A percentile compares a stretch with the other conserved stretches of the same genome.
These are phyloP conservation scores for Napeogenes inachia DNA, from an alignment of 2,888 invertebrate species.

Conservation along the genomic window DNA sequence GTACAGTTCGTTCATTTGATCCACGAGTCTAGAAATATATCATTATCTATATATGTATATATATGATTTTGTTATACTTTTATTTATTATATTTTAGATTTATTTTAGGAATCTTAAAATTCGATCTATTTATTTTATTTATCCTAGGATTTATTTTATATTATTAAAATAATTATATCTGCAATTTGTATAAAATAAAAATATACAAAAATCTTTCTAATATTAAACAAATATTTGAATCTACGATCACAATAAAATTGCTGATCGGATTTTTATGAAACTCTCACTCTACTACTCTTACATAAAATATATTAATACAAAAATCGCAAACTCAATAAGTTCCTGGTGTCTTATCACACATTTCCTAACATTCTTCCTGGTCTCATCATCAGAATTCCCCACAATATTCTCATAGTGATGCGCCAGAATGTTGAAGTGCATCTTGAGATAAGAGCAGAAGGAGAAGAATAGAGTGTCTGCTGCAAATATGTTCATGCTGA, in stretches of 20 bases:
- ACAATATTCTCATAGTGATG: slow-evolving; percentile 42
- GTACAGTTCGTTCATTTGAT: slow-evolving; percentile 48
- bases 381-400: slow-evolving; percentile 26
- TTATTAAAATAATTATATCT: too few species aligned
- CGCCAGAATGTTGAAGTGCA: slow-evolving; percentile 55
- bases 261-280: too few species aligned
- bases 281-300: too few species aligned
- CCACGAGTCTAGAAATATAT: slow-evolving; percentile 45
- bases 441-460: slow-evolving; percentile 50
- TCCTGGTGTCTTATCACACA: slow-evolving; percentile 48
- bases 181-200: too few species aligned
- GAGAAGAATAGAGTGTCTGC: slow-evolving; percentile 50
- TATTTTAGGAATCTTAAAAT: too few species aligned
- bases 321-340: slow-evolving; percentile 48
- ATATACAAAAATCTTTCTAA: slow-evolving; percentile 7
- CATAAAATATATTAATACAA: slow-evolving; percentile 9
- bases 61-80: neutral
- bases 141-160: too few species aligned
- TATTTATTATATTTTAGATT: too few species aligned
- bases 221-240: slow-evolving; percentile 6
- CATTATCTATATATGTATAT: neutral
- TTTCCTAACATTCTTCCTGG: slow-evolving; percentile 34
- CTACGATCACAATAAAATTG: too few species aligned
- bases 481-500: slow-evolving; percentile 43
- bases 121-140: too few species aligned